Base-by-base conservation (phyloP, 2,113 vertebrate genomes). In the Synchiropus splendidus region DNA sequence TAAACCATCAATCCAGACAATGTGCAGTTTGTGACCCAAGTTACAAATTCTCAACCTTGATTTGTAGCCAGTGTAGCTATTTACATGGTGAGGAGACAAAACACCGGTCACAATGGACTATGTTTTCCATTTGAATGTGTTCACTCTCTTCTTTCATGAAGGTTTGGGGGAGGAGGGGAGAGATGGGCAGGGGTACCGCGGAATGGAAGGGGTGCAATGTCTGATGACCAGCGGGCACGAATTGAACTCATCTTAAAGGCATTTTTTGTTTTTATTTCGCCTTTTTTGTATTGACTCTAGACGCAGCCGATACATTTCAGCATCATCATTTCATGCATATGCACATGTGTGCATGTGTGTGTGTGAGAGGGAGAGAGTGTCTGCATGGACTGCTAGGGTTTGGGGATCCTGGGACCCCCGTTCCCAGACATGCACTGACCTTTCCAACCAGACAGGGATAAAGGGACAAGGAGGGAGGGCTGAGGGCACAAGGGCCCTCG, bases 401-500 rank as follows among this genome's bases (percentile, higher is more conserved):
- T 57, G 49, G 65, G 88, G 89, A 91, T 89, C 88, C 87, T 88
- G 88, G 74, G 87, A 92, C 88, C 86, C 83, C 85, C 85, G 88
- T 92, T 94, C 89, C 91, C 90, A 97, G 91, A 96, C 92, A 93
- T 85, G 81, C 74, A 64, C 83, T 94, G 92, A 94, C 92, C 92
- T 97, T 95, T 97, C 87, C 84, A 92, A 89, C 90, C 92, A 96
- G 92, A 94, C 92, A 86, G 88, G 92, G 89, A 89, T 88, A 88
- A 89, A 87, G 88, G 82, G 88, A 86, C 84, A 88, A 83, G 84
- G 85, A 61, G 61, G 70, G 67, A 67, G 72, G 66, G 74, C 42
- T 47, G 54, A 49, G 68, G 73, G 65, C 61, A 70, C 11, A 38
- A 67, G 73, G 73, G 70, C 65, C 66, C 55, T 67, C 59, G 50